phyloP scores from a whole-genome alignment of 1,140 invertebrate species.

The Rhizoglyphus robini region DNA sequence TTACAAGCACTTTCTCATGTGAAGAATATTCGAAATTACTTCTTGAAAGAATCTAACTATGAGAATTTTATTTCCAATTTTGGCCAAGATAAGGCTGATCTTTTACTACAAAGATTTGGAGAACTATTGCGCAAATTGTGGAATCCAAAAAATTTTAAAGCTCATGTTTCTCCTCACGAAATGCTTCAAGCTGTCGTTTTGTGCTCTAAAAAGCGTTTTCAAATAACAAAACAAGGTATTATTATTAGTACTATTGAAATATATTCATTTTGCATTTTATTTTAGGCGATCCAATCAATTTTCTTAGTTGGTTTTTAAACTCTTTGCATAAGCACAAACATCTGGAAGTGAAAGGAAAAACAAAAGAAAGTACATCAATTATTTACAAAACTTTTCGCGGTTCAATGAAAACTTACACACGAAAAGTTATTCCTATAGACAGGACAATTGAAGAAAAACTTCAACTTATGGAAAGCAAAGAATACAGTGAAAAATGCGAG shows the following conservation, averaged over 20 bases:
- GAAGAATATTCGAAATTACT: conserved; percentile 81
- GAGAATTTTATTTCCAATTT: conserved; percentile 54
- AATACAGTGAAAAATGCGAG: conserved; percentile 56
- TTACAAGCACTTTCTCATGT: conserved; percentile 88
- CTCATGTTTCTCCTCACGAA: conserved; percentile 98
- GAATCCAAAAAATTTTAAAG: conserved; percentile 98
- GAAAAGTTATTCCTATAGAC: conserved; percentile 86
- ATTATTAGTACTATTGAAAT: conserved; percentile 1
- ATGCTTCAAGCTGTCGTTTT: conserved; percentile 98
- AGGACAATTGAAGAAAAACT: conserved; percentile 70
- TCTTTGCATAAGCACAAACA: conserved; percentile 35
- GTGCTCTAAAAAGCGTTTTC: conserved; percentile 94
- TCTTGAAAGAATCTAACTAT: conserved; percentile 86
- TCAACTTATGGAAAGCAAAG: conserved; percentile 58
- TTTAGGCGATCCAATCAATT: conserved; percentile 87
- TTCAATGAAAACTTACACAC: conserved; percentile 81
- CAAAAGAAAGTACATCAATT: conserved; percentile 42
- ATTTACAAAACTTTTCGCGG: conserved; percentile 92
- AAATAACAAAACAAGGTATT: conserved; percentile 90
- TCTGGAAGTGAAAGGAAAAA: conserved; percentile 46
- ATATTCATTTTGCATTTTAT: conserved; percentile 21
- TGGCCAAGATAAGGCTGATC: conserved; percentile 74
- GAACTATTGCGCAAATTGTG: conserved; percentile 94
- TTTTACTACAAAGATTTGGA: conserved; percentile 91
- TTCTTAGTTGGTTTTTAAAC: conserved; percentile 52